phyloP scores from a whole-genome alignment of 1,140 invertebrate genomes.

The Bombus waltoni region DNA sequence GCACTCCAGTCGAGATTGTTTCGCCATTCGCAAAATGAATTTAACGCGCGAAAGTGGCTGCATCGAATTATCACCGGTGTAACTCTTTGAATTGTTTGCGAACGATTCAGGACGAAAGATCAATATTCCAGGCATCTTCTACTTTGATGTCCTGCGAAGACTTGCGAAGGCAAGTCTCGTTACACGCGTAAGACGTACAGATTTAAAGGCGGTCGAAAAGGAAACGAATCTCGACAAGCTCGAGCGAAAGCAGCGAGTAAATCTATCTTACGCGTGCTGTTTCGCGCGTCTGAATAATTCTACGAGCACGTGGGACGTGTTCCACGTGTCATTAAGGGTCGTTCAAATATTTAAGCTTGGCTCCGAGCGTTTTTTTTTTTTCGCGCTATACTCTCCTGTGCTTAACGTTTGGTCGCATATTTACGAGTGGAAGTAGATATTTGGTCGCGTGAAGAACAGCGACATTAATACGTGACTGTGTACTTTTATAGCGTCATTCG shows the following conservation, averaged over 20 bases:
- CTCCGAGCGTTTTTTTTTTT: not conserved
- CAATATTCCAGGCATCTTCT: not conserved
- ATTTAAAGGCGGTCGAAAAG: conserved; percentile 17
- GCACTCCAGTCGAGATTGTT: not conserved
- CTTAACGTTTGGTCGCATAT: not conserved
- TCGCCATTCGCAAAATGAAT: conserved; percentile 17
- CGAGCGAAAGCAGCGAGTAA: not conserved
- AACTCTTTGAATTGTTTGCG: conserved; percentile 20
- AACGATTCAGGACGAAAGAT: no score
- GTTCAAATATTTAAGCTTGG: conserved; percentile 27
- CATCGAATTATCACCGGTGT: conserved; percentile 19
- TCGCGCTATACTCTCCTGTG: not conserved
- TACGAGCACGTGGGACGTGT: not conserved
- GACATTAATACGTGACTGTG: not conserved
- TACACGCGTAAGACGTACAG: not conserved
- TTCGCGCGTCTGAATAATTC: not conserved
- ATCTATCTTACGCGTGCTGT: not conserved
- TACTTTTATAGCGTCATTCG: conserved; percentile 15
- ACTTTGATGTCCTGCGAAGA: not conserved
- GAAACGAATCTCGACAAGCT: conserved; percentile 19
- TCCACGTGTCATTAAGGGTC: conserved; percentile 23
- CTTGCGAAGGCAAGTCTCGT: not conserved
- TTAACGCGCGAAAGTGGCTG: conserved; percentile 21
- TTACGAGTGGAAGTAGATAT: not conserved
- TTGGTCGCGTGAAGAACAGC: not conserved